Conservation (phyloP, 2,797 vertebrate genomes). For the Enteromius mattozi region DNA sequence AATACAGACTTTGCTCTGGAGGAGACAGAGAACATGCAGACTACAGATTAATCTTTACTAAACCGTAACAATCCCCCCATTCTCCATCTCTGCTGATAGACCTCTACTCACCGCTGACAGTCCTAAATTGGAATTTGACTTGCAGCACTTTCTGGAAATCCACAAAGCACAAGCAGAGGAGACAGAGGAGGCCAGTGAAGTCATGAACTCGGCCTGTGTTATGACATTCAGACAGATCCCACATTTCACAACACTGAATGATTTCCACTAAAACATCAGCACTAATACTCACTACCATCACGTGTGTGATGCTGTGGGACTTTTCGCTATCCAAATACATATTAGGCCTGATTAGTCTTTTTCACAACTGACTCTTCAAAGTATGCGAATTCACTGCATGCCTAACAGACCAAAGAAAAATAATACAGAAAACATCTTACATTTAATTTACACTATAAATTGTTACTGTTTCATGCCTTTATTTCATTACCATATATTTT, state of each 20-base stretch:
- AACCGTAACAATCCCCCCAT: neutral
- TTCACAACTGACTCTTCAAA: neutral
- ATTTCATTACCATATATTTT: neutral
- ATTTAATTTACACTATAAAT: neutral
- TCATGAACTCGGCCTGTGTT: constrained; percentile 24
- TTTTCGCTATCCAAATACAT: neutral
- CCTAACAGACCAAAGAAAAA: neutral
- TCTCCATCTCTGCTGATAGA: constrained; percentile 24
- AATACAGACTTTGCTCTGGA: neutral
- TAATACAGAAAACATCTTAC: neutral
- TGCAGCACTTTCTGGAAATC: constrained; percentile 35
- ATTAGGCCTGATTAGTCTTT: neutral
- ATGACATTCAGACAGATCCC: constrained; percentile 34
- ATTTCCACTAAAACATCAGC: constrained; percentile 47
- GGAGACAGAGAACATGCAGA: constrained; percentile 7
- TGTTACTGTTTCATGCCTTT: neutral
- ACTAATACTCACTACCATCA: neutral
- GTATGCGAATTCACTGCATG: neutral
- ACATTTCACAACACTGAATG: constrained; percentile 54
- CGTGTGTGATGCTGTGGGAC: neutral
- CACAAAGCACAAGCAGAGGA: constrained; percentile 42
- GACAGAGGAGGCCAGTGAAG: constrained; percentile 3
- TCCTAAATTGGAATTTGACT: constrained; percentile 13
- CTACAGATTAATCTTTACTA: constrained; percentile 28
- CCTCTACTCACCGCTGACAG: constrained; percentile 20